A percentile compares a stretch with the other conserved stretches of the same genome.
These are phyloP conservation scores for Lithosia quadra DNA, from an alignment of 2,888 invertebrate species.

Conservation along the genomic window DNA sequence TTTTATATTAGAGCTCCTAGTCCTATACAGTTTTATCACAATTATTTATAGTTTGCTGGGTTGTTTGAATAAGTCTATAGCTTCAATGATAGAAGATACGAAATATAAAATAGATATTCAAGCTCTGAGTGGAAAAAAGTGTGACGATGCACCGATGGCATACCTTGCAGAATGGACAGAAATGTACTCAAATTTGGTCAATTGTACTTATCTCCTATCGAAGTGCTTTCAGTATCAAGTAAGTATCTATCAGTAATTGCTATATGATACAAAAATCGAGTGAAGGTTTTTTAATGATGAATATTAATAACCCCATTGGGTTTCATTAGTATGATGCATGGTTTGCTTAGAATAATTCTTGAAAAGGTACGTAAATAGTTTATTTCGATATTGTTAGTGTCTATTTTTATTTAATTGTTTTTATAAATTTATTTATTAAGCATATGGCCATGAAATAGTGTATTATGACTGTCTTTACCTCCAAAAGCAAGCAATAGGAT, in stretches of 20 bases:
- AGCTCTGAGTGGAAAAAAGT: neutral
- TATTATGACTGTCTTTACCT: too few relatives aligned
- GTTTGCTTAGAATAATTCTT: constrained; percentile 7
- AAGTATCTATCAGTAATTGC: neutral
- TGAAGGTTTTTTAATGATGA: neutral
- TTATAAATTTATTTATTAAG: neutral
- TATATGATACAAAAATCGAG: neutral
- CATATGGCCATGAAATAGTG: too few relatives aligned
- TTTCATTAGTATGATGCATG: constrained; percentile 12
- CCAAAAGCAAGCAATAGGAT: too few relatives aligned
- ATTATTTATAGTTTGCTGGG: constrained; percentile 7
- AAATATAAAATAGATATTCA: neutral
- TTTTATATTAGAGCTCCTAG: constrained; percentile 17
- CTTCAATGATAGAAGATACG: neutral
- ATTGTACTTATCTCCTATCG: constrained; percentile 22
- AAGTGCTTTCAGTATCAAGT: constrained; percentile 16
- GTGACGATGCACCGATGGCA: neutral
- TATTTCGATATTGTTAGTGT: neutral
- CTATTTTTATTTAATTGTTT: neutral
- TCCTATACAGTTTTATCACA: neutral
- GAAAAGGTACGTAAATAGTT: constrained; percentile 8
- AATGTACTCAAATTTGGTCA: constrained; percentile 23
- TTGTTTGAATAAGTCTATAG: constrained; percentile 14
- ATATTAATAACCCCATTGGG: neutral
- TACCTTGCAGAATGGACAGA: constrained; percentile 7